Conservation (phyloP, 2,113 vertebrate genomes). For the Eidolon helvum region DNA sequence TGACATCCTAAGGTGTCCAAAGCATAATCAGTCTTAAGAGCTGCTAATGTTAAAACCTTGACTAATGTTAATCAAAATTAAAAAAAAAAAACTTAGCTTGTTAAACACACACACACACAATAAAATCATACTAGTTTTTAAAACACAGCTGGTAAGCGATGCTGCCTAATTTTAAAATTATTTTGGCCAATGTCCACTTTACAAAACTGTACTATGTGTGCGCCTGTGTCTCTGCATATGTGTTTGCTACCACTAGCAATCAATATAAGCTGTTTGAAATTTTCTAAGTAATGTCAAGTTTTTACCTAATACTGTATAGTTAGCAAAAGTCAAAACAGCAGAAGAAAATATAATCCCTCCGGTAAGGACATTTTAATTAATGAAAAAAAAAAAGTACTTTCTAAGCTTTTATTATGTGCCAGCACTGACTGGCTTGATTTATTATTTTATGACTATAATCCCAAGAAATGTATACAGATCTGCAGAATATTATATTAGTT, state of each 20-base stretch:
- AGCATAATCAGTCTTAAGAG: constrained; percentile 89
- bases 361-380: background rate
- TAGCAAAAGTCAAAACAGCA: background rate
- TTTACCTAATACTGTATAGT: background rate
- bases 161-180: constrained; percentile 18
- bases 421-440: background rate
- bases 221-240: background rate
- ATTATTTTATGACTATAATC: background rate
- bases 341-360: background rate
- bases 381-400: background rate
- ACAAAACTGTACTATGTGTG: background rate
- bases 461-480: background rate
- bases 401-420: background rate
- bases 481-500: background rate
- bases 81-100: constrained; percentile 67
- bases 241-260: background rate
- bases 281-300: background rate
- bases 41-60: constrained; percentile 84
- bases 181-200: background rate
- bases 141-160: constrained; percentile 34
- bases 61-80: constrained; percentile 85
- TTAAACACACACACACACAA: constrained; percentile 67
- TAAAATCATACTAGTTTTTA: constrained; percentile 61
- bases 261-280: background rate
- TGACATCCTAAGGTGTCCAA: constrained; percentile 88